Conservation (phyloP, 2,888 invertebrate genomes). For the Phengaris arion region DNA sequence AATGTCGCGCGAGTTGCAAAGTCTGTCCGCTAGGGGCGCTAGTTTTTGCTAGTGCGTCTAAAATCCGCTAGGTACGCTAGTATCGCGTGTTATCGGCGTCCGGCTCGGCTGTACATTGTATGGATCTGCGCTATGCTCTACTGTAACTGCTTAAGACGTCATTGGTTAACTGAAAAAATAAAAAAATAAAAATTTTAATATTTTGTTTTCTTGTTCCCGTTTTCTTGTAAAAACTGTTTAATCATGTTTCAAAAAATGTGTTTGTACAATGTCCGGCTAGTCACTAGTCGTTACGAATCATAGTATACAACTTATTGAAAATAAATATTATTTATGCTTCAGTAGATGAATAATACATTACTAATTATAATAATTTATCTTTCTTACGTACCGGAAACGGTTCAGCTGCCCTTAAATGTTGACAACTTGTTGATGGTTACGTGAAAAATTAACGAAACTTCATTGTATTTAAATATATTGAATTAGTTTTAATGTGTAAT, state of each 20-base stretch:
- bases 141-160: constrained; percentile 71
- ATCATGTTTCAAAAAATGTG: too few relatives aligned
- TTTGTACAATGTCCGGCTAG: too few relatives aligned
- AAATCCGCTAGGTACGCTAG: constrained; percentile 31
- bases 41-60: constrained; percentile 25
- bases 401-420: not conserved
- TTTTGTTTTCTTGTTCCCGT: constrained; percentile 23
- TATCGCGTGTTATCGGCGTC: constrained; percentile 11
- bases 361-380: not conserved
- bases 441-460: not conserved
- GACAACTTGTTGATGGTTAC: not conserved
- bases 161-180: constrained; percentile 74
- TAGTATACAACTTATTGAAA: too few relatives aligned
- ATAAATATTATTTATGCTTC: not conserved
- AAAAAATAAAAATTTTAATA: constrained; percentile 55
- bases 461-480: constrained; percentile 5
- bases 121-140: constrained; percentile 62
- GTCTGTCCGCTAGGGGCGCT: constrained; percentile 42
- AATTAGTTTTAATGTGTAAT: not conserved
- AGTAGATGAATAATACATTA: not conserved
- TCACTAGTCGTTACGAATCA: too few relatives aligned
- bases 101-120: constrained; percentile 45
- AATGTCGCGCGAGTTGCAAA: not conserved
- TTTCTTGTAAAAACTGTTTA: not conserved
- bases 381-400: not conserved